These are phyloP conservation scores for Junco hyemalis DNA, from an alignment of 2,113 vertebrate species.

Conservation along the genomic window DNA sequence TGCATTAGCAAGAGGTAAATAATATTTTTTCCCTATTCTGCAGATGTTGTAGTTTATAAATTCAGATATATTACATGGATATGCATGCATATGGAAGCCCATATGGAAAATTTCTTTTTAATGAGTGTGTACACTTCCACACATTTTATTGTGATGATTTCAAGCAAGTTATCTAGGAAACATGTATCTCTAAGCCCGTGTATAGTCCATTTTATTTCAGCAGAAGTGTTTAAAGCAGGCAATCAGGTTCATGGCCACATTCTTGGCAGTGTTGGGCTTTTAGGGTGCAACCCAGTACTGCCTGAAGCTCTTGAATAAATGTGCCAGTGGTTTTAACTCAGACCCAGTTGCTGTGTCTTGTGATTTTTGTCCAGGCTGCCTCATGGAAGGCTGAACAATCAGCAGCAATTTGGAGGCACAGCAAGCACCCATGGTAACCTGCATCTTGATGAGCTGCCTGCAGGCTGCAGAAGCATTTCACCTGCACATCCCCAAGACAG, in stretches of 20 bases:
- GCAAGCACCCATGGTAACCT: background rate
- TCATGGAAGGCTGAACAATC: background rate
- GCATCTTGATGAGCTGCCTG: background rate
- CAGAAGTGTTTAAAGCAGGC: background rate
- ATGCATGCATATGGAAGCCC: background rate
- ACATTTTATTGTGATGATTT: background rate
- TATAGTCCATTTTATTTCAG: background rate
- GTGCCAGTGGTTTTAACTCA: background rate
- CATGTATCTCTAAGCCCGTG: background rate
- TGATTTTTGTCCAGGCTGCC: background rate
- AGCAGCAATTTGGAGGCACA: background rate
- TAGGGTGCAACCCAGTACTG: background rate
- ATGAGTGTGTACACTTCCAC: background rate
- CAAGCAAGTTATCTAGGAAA: background rate
- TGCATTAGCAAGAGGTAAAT: background rate
- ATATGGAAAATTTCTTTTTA: background rate
- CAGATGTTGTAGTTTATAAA: background rate
- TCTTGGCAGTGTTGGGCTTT: background rate
- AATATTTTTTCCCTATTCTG: background rate
- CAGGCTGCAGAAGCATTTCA: background rate
- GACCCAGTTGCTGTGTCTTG: fast-evolving
- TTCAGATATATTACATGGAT: background rate
- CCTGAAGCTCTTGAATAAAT: background rate
- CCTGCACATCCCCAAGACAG: background rate
- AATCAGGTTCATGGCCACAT: background rate